Evolutionary conservation across 2,888 invertebrate genomes (phyloP), one percentile per base, ranked within the genome.

Genomic region (Rhagophthalmus giganteus): DNA sequence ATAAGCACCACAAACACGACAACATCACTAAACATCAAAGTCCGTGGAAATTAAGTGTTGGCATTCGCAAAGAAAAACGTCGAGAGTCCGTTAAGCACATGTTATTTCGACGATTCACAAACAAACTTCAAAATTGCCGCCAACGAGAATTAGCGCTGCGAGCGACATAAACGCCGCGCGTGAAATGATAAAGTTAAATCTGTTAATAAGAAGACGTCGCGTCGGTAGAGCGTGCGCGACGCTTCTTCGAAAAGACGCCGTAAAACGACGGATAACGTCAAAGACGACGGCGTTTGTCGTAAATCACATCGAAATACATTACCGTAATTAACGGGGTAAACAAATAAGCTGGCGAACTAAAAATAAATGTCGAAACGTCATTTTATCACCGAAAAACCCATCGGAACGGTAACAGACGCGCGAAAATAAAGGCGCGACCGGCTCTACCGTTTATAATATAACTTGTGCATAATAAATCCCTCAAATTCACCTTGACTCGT

Each of bases 81-180:
- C n/a, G n/a, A n/a, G 7, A 20, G 3, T 20, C 7, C 7, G 7
- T 7, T 20, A 30, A 16, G 15, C 12, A 8, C 37, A 34, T 26
- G 25, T 37, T 37, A 7, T 24, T 11, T 10, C n/a, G n/a, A n/a
- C n/a, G n/a, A 7, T 25, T 25, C 14, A 26, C 39, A 50, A 50
- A 50, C 50, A 50, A 44, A 50, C 28, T 68, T 69, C 50, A 64
- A 69, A 68, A 62, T 67, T 69, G 62, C 61, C 68, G 67, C 53
- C 44, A 39, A 55, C 57, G 35, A 41, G 41, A 42, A 58, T 57
- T 57, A 55, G 54, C 62, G 62, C 64, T 52, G 61, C 60, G 47
- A 61, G 64, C 65, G 62, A 63, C 62, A 53, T 51, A 48, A 60
- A 46, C 48, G 48, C 55, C 51, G 45, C 59, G 61, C 60, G 64